Percentiles rank a stretch among this genome's conserved stretches.
Conservation (phyloP, 37 sponge, comb jelly and placozoan genomes). For the Eunapius fragilis region DNA sequence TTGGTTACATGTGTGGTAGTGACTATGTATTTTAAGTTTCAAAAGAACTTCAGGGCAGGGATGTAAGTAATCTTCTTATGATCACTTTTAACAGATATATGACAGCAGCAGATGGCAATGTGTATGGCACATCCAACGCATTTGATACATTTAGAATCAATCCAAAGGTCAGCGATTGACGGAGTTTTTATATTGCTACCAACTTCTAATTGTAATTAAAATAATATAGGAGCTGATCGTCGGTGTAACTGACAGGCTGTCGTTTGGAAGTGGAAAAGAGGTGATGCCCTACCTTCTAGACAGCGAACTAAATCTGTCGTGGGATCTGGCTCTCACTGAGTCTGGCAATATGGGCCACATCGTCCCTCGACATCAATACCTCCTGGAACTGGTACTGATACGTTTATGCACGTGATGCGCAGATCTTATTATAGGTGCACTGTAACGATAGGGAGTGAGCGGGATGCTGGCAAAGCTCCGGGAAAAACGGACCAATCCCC, state of each 20-base stretch:
- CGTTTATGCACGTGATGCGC: background rate
- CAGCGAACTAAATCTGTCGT: slow-evolving; percentile 11
- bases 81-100: background rate
- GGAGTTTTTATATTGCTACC: background rate
- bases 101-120: background rate
- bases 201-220: background rate
- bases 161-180: slow-evolving; percentile 23
- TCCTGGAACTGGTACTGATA: slow-evolving; percentile 9
- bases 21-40: too few species aligned
- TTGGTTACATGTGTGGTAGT: too few species aligned
- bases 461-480: slow-evolving; percentile 27
- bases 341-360: slow-evolving; percentile 63
- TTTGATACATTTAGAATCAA: slow-evolving; percentile 40
- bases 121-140: slow-evolving; percentile 19
- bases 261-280: slow-evolving; percentile 61
- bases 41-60: too few species aligned
- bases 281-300: slow-evolving; percentile 55
- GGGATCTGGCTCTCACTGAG: slow-evolving; percentile 34
- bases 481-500: background rate
- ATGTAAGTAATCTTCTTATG: background rate
- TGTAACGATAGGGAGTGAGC: slow-evolving; percentile 15
- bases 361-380: slow-evolving; percentile 23
- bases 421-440: background rate
- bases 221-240: slow-evolving; percentile 51
- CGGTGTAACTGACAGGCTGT: slow-evolving; percentile 46